A percentile compares a stretch with the other conserved stretches of the same genome.
These are phyloP conservation scores for Lottia gigantea DNA, from an alignment of 2,888 invertebrate genomes.

Conservation along the genomic window DNA sequence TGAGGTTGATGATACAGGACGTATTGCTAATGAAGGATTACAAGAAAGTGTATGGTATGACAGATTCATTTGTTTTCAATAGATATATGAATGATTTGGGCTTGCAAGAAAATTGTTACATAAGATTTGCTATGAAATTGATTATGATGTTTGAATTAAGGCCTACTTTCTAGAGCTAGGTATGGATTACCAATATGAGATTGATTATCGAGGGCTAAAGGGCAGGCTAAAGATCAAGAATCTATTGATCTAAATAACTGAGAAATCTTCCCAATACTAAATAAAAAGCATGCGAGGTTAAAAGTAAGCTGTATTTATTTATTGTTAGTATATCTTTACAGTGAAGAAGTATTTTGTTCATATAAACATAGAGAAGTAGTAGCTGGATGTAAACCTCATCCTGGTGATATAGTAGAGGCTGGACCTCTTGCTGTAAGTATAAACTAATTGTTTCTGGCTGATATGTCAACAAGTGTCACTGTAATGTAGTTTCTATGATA, in stretches of 20 bases:
- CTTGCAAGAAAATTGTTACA: too few species aligned
- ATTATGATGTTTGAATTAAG: too few species aligned
- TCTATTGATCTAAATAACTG: too few species aligned
- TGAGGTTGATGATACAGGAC: constrained; percentile 43
- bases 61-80: background rate
- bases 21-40: constrained; percentile 56
- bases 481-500: background rate
- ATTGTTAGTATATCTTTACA: constrained; percentile 40
- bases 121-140: too few species aligned
- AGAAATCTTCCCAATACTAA: too few species aligned
- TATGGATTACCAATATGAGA: too few species aligned
- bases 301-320: too few species aligned
- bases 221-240: too few species aligned
- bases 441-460: background rate
- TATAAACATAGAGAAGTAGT: constrained; percentile 56
- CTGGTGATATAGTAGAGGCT: constrained; percentile 66
- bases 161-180: too few species aligned
- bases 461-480: background rate
- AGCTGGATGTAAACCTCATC: constrained; percentile 60
- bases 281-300: too few species aligned
- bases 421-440: constrained; percentile 60
- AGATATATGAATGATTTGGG: too few species aligned
- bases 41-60: constrained; percentile 57
- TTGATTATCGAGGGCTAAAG: too few species aligned
- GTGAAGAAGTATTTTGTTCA: constrained; percentile 60